Evolutionary conservation across 2,113 vertebrate genomes (phyloP).

Genomic region (Larimichthys crocea): DNA sequence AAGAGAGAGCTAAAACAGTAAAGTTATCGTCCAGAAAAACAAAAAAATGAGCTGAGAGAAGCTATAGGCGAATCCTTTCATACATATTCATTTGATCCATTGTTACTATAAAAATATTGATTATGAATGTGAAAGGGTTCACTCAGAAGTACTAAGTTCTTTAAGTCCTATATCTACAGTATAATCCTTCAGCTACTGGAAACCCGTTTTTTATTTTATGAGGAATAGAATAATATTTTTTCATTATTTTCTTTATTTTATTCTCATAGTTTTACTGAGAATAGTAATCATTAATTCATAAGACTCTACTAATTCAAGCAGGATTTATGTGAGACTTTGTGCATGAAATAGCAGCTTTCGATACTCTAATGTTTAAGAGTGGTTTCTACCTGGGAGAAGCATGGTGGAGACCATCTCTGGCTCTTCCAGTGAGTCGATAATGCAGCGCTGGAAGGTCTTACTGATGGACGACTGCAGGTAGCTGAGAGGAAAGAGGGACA

Average conservation of each 20-base stretch:
- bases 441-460: conserved; percentile 80
- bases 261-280: background rate
- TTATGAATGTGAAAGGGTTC: background rate
- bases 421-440: conserved; percentile 77
- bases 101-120: background rate
- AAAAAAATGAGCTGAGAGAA: background rate
- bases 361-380: background rate
- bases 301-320: background rate
- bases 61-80: background rate
- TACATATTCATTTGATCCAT: background rate
- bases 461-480: conserved; percentile 89
- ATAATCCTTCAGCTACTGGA: background rate
- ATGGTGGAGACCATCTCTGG: conserved; percentile 80
- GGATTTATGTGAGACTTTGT: background rate
- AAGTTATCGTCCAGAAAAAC: background rate
- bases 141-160: background rate
- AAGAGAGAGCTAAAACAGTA: background rate
- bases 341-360: background rate
- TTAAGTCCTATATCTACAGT: background rate
- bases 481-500: conserved; percentile 76
- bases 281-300: background rate
- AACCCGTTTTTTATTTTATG: background rate
- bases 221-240: background rate
- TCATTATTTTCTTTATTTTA: background rate
- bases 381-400: conserved; percentile 78